Conservation (phyloP, 2,888 invertebrate genomes). For the Pyrrhia umbra region DNA sequence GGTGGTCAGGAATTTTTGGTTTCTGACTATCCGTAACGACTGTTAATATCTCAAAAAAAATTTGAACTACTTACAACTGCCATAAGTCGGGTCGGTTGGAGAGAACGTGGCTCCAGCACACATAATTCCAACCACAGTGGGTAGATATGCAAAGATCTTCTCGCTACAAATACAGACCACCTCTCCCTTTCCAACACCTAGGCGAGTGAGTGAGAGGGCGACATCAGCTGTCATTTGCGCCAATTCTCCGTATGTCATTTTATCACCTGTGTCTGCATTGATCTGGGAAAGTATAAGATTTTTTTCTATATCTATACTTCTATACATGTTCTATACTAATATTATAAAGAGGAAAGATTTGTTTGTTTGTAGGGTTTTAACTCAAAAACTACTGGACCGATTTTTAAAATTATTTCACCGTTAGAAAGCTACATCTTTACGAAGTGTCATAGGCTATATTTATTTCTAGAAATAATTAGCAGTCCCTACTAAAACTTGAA, state of each 20-base stretch:
- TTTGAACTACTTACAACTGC: slow-evolving; percentile 48
- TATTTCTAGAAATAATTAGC: too few relatives aligned
- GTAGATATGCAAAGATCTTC: slow-evolving; percentile 59
- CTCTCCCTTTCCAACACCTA: slow-evolving; percentile 71
- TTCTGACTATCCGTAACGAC: too few relatives aligned
- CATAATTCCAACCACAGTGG: slow-evolving; percentile 58
- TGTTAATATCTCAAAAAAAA: neutral
- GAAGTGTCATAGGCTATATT: too few relatives aligned
- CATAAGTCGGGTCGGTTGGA: slow-evolving; percentile 55
- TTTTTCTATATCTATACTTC: neutral
- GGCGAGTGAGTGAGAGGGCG: slow-evolving; percentile 69
- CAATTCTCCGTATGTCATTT: slow-evolving; percentile 64
- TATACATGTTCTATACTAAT: too few relatives aligned
- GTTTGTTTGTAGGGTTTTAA: too few relatives aligned
- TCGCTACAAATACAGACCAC: slow-evolving; percentile 67
- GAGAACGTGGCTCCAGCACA: slow-evolving; percentile 64
- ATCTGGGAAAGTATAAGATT: slow-evolving; percentile 48
- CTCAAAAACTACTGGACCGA: too few relatives aligned
- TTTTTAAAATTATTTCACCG: too few relatives aligned
- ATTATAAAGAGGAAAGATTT: too few relatives aligned
- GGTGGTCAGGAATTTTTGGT: too few relatives aligned
- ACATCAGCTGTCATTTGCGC: slow-evolving; percentile 69
- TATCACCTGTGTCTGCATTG: slow-evolving; percentile 62
- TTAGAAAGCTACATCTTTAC: too few relatives aligned
- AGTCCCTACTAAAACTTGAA: too few relatives aligned